Evolutionary conservation across 2,113 vertebrate species (phyloP), one percentile per base, ranked within the genome.

Genomic region (Irena cyanogastra): DNA sequence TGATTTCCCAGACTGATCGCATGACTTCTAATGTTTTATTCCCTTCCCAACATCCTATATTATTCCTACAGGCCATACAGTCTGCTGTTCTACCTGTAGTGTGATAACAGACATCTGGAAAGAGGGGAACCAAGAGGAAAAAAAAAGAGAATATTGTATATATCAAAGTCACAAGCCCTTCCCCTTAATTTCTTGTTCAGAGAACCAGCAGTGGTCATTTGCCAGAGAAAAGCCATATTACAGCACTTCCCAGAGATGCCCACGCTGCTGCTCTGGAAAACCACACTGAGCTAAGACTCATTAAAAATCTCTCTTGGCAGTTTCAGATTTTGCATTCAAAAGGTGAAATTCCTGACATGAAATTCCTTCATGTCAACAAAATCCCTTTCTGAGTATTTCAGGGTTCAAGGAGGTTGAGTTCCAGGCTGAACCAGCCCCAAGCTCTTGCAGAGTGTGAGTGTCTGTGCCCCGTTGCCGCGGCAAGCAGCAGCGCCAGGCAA

Each of bases 371-470:
- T 16, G 7, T 33, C 42, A 64, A 71, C 44, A 68, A 68, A 79
- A 66, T 47, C 23, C 1, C 27, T 70, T 78, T 92, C 61, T 30
- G 44, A 75, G 56, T 75, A 35, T 22, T 54, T 75, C 35, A 45
- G 1, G 37, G 35, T 26, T 21, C 74, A 70, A 63, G 23, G 26
- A 79, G 23, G 26, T 7, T 23, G 59, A 74, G n/a, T 57, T 81
- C 19, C 77, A 89, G 50, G n/a, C 21, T 72, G 59, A 54, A 49
- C 11, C 31, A 60, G 30, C 31, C 31, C 37, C 42, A 68, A 79
- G 44, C 4, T 31, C 19, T 83, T 0, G 0, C 3, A 10, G n/a
- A 16, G 3, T 4, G 11, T 18, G 17, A 23, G 5, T 33, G 22
- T 19, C 41, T 66, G 45, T 72, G 72, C 66, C 47, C 16, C 31